Base-by-base conservation (phyloP, 2,113 vertebrate species). In the Tychaedon coryphoeus region DNA sequence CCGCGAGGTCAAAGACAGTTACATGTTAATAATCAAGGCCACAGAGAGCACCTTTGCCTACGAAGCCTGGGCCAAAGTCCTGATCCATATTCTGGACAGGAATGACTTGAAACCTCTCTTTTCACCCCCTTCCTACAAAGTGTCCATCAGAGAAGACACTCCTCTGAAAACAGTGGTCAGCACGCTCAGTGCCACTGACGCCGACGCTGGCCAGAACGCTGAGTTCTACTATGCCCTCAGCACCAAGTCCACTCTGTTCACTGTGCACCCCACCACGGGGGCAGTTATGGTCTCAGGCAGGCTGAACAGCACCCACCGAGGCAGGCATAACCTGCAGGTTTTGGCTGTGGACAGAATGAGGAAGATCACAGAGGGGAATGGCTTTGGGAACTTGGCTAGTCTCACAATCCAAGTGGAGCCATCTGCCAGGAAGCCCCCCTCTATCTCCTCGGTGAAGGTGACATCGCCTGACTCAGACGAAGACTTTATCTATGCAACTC, bases 71-170 rank as follows among this genome's bases (percentile, higher is more conserved):
- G 98, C 99, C 10, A 99, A 98, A 34, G 99, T 99, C 45, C 96
- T 98, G 62, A 97, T 99, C 36, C 98, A 97, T 45, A 98, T 99
- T 90, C 98, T 99, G 61, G 99, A 99, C 96, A 98, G 97, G 85
- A 99, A 99, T 48, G 99, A 99, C 97, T 97, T 99, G 82, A 99
- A 99, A 83, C 99, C 99, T 19, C 99, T 99, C 34, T 99, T 99
- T 96, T 99, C 99, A 81, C 99, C 99, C 0, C 99, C 99, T 5
- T 99, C 99, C 1, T 99, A 99, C 97, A 98, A 97, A 87, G 98
- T 98, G 53, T 97, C 96, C 54, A 97, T 99, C 86, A 97, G 74
- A 53, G 99, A 99, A 90, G 99, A 99, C 81, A 93, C 96, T 14
- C 98, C 98, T 26, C 94, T 99, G 22, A 98, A 98, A 93, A 98